phyloP scores from a whole-genome alignment of 2,113 vertebrate genomes.

The Perca flavescens region DNA sequence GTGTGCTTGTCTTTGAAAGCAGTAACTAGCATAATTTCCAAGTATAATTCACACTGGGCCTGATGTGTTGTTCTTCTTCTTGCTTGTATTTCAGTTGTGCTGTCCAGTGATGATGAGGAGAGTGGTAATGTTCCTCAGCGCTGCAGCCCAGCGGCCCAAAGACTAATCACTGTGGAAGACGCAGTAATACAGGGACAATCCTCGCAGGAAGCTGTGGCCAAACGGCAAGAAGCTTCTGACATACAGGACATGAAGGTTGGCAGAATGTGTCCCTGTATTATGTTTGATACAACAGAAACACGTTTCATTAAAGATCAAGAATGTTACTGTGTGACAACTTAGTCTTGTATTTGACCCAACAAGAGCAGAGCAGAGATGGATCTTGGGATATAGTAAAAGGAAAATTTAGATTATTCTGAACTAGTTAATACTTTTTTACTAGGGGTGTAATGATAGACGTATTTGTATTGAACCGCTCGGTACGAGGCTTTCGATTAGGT shows the following conservation, averaged over 20 bases:
- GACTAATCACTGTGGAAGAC: slow-evolving; percentile 30
- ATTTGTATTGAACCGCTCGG: too few relatives aligned
- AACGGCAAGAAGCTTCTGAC: slow-evolving; percentile 5
- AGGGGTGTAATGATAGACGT: too few relatives aligned
- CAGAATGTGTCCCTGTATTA: not conserved
- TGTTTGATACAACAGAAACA: not conserved
- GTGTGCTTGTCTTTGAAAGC: too few relatives aligned
- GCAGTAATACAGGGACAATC: not conserved
- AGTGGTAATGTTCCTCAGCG: not conserved
- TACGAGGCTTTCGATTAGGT: too few relatives aligned
- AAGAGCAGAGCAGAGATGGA: not conserved
- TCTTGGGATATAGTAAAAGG: not conserved
- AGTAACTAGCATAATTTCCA: too few relatives aligned
- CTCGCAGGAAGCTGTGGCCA: slow-evolving; percentile 1
- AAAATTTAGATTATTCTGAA: not conserved
- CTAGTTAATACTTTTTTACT: too few relatives aligned
- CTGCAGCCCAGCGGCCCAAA: not conserved
- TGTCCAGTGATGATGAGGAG: slow-evolving; percentile 85
- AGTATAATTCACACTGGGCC: not conserved
- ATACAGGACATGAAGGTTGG: slow-evolving; percentile 66
- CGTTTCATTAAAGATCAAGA: not conserved
- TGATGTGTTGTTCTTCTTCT: not conserved
- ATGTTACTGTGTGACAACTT: not conserved
- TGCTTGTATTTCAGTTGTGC: slow-evolving; percentile 76
- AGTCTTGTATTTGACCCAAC: not conserved